phyloP scores from a whole-genome alignment of 2,113 vertebrate species.

The Scophthalmus maximus region DNA sequence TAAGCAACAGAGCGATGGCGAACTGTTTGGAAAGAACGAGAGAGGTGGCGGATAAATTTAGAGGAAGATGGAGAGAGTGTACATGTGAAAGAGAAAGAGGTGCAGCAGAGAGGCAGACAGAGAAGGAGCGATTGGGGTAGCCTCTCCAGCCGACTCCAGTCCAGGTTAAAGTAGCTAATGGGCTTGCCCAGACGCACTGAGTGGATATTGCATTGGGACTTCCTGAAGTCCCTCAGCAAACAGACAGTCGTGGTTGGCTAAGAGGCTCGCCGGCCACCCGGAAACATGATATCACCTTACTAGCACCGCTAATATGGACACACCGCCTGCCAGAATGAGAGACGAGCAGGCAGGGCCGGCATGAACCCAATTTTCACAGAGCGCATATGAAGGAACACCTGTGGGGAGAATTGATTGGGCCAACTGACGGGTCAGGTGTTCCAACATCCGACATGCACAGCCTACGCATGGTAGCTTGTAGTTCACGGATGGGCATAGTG shows the following conservation, averaged over 20 bases:
- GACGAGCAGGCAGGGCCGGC: not conserved
- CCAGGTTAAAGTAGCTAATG: conserved; percentile 78
- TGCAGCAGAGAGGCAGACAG: conserved; percentile 37
- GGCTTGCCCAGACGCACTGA: conserved; percentile 76
- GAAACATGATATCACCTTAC: conserved; percentile 77
- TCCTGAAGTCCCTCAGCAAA: conserved; percentile 78
- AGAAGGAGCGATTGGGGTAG: conserved; percentile 58
- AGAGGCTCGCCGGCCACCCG: conserved; percentile 68
- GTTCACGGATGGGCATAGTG: not conserved
- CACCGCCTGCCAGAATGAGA: conserved; percentile 26
- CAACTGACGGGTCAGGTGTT: conserved; percentile 13
- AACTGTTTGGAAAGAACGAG: conserved; percentile 39
- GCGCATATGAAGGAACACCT: conserved; percentile 27
- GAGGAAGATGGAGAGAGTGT: conserved; percentile 45
- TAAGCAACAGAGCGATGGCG: conserved; percentile 43
- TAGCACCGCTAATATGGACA: conserved; percentile 46
- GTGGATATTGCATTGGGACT: conserved; percentile 84
- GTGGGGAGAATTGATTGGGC: conserved; percentile 23
- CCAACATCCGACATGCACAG: not conserved
- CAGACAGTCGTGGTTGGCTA: conserved; percentile 65
- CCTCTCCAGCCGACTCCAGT: conserved; percentile 68
- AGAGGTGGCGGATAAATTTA: conserved; percentile 40
- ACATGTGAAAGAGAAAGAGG: conserved; percentile 32
- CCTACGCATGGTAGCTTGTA: not conserved
- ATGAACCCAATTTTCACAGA: conserved; percentile 24